A percentile compares a stretch with the other conserved stretches of the same genome.
phyloP scores from a whole-genome alignment of 2,888 invertebrate genomes.

The Fragum whitleyi region DNA sequence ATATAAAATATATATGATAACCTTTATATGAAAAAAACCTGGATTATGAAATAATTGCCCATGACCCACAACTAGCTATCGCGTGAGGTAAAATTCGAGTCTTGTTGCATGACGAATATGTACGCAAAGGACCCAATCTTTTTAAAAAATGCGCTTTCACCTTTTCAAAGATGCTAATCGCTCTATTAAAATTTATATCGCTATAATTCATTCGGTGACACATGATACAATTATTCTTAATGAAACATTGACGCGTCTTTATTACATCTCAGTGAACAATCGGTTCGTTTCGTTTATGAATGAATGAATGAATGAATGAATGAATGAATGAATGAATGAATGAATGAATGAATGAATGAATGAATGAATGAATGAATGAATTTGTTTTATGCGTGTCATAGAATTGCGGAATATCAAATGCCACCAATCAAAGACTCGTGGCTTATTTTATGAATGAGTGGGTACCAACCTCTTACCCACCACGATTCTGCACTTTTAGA shows the following conservation, averaged over 20 bases:
- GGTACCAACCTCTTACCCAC: neutral
- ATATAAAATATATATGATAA: too few species aligned
- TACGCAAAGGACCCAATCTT: neutral
- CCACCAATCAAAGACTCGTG: too few species aligned
- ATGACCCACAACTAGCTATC: too few species aligned
- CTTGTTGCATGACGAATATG: neutral
- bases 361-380: neutral
- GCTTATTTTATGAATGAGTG: too few species aligned
- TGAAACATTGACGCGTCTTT: neutral
- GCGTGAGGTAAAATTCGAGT: too few species aligned
- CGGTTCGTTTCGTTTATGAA: neutral
- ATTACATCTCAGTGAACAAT: neutral
- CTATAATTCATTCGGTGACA: neutral
- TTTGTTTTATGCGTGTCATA: too few species aligned
- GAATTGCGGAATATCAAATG: too few species aligned
- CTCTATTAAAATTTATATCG: neutral
- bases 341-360: neutral
- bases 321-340: neutral
- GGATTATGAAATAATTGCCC: too few species aligned
- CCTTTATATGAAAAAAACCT: too few species aligned
- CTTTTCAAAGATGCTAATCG: neutral
- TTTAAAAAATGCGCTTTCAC: neutral
- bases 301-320: neutral
- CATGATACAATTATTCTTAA: neutral
- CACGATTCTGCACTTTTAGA: neutral